Percentiles rank a stretch among this genome's conserved stretches.
Conservation (phyloP, 2,888 invertebrate species). For the Malachius bipustulatus region DNA sequence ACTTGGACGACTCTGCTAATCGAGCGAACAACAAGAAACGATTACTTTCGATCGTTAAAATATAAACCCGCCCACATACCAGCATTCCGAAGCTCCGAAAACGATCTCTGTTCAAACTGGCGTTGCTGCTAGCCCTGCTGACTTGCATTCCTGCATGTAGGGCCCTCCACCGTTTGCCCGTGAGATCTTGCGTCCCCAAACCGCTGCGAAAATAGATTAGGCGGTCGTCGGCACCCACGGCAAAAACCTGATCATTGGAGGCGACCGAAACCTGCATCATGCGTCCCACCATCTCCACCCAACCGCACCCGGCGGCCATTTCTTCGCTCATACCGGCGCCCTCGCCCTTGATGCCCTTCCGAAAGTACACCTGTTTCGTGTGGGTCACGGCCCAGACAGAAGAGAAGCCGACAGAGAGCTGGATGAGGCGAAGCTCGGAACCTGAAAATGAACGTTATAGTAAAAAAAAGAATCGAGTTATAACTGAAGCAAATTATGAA, state of each 20-base stretch:
- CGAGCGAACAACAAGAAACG: slow-evolving; percentile 6
- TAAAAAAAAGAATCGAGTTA: no score
- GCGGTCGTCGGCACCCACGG: slow-evolving; percentile 71
- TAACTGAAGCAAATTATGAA: no score
- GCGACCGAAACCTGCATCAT: slow-evolving; percentile 77
- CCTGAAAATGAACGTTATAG: no score
- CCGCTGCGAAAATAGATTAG: slow-evolving; percentile 70
- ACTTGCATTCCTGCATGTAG: slow-evolving; percentile 71
- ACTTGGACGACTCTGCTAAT: slow-evolving; percentile 38
- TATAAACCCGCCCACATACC: no score
- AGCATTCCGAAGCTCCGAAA: slow-evolving; percentile 59
- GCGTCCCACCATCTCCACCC: slow-evolving; percentile 83
- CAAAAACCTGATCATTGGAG: slow-evolving; percentile 76
- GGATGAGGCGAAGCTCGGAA: slow-evolving; percentile 44
- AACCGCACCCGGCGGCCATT: slow-evolving; percentile 67
- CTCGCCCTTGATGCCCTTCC: slow-evolving; percentile 51
- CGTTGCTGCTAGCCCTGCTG: slow-evolving; percentile 69
- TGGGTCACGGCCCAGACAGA: slow-evolving; percentile 71
- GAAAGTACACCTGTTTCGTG: slow-evolving; percentile 78
- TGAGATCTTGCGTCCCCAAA: slow-evolving; percentile 59
- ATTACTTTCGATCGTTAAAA: no score
- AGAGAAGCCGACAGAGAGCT: slow-evolving; percentile 72
- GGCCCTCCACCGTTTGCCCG: slow-evolving; percentile 78
- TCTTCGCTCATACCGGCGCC: slow-evolving; percentile 60
- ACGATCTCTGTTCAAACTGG: slow-evolving; percentile 42